These are phyloP conservation scores for Criorhina ranunculi DNA, from an alignment of 2,888 invertebrate genomes.

Conservation along the genomic window DNA sequence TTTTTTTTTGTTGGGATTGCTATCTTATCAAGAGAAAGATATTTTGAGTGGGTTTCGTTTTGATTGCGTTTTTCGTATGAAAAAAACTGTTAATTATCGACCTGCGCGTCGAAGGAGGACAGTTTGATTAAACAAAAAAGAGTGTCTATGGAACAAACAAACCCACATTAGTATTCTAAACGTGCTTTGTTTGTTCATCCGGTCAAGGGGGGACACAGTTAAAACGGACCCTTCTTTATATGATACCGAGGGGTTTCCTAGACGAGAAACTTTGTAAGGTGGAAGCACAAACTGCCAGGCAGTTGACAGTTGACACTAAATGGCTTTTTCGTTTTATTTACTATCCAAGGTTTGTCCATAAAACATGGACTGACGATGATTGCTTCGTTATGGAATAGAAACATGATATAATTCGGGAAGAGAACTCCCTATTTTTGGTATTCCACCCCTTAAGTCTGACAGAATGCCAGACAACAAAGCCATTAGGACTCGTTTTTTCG, in stretches of 20 bases:
- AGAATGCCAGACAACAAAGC: slow-evolving; percentile 58
- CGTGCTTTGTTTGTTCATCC: slow-evolving; percentile 57
- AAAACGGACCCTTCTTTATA: slow-evolving; percentile 57
- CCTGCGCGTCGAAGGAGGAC: slow-evolving; percentile 10
- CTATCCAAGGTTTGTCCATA: slow-evolving; percentile 28
- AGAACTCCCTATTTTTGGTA: slow-evolving; percentile 17
- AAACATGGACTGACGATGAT: slow-evolving; percentile 36
- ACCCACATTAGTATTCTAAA: slow-evolving; percentile 62
- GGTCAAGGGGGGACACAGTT: slow-evolving; percentile 64
- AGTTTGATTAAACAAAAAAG: slow-evolving; percentile 47
- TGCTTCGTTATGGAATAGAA: slow-evolving; percentile 37
- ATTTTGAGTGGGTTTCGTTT: neutral
- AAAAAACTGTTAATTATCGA: slow-evolving; percentile 1
- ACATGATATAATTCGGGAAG: slow-evolving; percentile 49
- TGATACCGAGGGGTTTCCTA: slow-evolving; percentile 67
- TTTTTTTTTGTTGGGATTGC: neutral
- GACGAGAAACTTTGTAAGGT: slow-evolving; percentile 19
- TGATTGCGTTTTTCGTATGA: neutral
- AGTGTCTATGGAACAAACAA: neutral
- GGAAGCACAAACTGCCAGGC: slow-evolving; percentile 55
- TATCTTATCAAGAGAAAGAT: neutral
- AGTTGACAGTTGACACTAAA: slow-evolving; percentile 75
- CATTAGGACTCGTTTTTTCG: slow-evolving; percentile 21
- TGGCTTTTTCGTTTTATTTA: slow-evolving; percentile 61
- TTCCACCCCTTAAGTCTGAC: slow-evolving; percentile 15